Evolutionary conservation across 2,113 vertebrate genomes (phyloP).

Genomic region (western clawed frog (Xenopus tropicalis)): DNA sequence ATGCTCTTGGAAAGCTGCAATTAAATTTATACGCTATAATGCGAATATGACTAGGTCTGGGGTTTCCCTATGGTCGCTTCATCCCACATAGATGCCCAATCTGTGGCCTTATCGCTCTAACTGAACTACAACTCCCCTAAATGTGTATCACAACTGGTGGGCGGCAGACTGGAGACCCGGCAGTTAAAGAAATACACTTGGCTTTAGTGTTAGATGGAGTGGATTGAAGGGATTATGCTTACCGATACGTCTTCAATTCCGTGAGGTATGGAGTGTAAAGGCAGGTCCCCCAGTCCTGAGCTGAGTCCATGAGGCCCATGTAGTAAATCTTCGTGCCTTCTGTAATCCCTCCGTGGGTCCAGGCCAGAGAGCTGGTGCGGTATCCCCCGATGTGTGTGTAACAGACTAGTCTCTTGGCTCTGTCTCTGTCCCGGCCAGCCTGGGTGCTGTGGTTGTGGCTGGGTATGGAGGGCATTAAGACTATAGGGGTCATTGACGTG

Average conservation of each 20-base stretch:
- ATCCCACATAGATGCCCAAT: too few relatives aligned
- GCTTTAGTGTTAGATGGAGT: too few relatives aligned
- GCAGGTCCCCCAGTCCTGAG: constrained; percentile 88
- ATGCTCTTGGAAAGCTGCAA: too few relatives aligned
- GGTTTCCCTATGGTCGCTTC: too few relatives aligned
- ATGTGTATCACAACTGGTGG: too few relatives aligned
- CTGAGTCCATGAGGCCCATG: constrained; percentile 91
- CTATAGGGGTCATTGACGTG: constrained; percentile 98
- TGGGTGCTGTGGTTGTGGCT: constrained; percentile 92
- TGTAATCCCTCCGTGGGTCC: constrained; percentile 88
- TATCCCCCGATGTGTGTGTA: constrained; percentile 91
- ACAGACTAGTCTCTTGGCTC: constrained; percentile 87
- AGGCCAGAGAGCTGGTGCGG: constrained; percentile 89
- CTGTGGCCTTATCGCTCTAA: too few relatives aligned
- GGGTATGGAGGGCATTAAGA: constrained; percentile 92
- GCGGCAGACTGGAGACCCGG: too few relatives aligned
- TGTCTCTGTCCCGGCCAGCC: constrained; percentile 96
- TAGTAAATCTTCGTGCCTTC: constrained; percentile 89
- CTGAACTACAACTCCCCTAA: too few relatives aligned
- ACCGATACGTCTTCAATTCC: constrained; percentile 97
- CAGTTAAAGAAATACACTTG: too few relatives aligned
- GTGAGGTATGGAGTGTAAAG: constrained; percentile 95
- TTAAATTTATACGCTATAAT: background rate
- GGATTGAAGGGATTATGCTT: constrained; percentile 51
- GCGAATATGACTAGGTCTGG: too few relatives aligned